Conservation (phyloP, 2,888 invertebrate species). For the Napeogenes inachia region DNA sequence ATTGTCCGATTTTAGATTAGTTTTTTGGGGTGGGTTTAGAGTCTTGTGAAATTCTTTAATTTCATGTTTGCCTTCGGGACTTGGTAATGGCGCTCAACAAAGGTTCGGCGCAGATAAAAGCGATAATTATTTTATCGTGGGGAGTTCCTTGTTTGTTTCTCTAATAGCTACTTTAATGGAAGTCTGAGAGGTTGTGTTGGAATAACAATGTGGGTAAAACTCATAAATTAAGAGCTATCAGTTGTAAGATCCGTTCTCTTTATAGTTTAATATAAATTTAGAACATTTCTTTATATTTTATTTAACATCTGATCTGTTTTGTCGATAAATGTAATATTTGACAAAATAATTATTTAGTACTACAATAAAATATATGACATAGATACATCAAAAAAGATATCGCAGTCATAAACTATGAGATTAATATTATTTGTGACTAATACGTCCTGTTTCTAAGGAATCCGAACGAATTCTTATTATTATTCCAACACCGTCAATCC, state of each 20-base stretch:
- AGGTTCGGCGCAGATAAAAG: conserved; percentile 64
- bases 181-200: conserved; percentile 51
- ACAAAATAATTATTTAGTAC: no score
- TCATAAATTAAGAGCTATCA: conserved; percentile 64
- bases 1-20: conserved; percentile 58
- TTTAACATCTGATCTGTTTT: no score
- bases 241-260: conserved; percentile 42
- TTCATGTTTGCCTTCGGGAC: conserved; percentile 52
- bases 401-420: not conserved
- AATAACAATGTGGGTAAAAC: conserved; percentile 56
- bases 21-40: conserved; percentile 50
- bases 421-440: not conserved
- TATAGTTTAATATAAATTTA: conserved; percentile 28
- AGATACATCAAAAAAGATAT: no score
- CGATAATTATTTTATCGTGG: conserved; percentile 74
- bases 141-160: conserved; percentile 75
- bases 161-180: conserved; percentile 74
- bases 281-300: conserved; percentile 16
- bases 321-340: conserved; percentile 10
- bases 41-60: conserved; percentile 57
- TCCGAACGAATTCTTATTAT: not conserved
- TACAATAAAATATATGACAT: no score
- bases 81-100: conserved; percentile 40
- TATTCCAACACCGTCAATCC: not conserved
- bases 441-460: not conserved